A percentile compares a stretch with the other conserved stretches of the same genome.
These are phyloP conservation scores for Rhagophthalmus giganteus DNA, from an alignment of 2,888 invertebrate genomes.

Conservation along the genomic window DNA sequence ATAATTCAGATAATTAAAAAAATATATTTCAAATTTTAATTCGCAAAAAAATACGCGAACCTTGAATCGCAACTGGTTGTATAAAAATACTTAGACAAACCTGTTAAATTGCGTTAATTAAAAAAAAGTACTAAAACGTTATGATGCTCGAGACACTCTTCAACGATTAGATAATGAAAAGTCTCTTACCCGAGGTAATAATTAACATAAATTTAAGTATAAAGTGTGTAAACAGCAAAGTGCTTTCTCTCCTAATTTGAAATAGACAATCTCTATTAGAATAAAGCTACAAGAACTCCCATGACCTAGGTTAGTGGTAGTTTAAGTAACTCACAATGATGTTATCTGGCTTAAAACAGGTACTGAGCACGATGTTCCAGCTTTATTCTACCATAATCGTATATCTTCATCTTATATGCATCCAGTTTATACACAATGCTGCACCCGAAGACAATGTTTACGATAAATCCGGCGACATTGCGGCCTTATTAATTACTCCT, in stretches of 20 bases:
- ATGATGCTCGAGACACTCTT: too few relatives aligned
- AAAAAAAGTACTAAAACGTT: too few relatives aligned
- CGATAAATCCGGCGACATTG: neutral
- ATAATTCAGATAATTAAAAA: too few relatives aligned
- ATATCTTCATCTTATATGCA: slow-evolving; percentile 37
- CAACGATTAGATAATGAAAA: too few relatives aligned
- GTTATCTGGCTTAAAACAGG: slow-evolving; percentile 33
- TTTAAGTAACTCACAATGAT: slow-evolving; percentile 41
- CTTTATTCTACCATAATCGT: slow-evolving; percentile 41
- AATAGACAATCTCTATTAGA: slow-evolving; percentile 38
- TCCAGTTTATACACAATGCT: slow-evolving; percentile 14
- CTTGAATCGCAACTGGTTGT: too few relatives aligned
- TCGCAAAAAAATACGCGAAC: too few relatives aligned
- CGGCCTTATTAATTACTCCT: neutral
- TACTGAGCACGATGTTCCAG: slow-evolving; percentile 38
- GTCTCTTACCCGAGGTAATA: slow-evolving; percentile 2
- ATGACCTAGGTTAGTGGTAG: slow-evolving; percentile 39
- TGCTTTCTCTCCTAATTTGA: slow-evolving; percentile 36
- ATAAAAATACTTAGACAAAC: too few relatives aligned
- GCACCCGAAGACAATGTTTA: neutral
- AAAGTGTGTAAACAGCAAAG: slow-evolving; percentile 11
- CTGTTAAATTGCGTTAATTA: too few relatives aligned
- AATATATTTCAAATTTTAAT: too few relatives aligned
- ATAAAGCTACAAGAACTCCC: slow-evolving; percentile 38
- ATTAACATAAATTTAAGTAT: slow-evolving; percentile 18